These are phyloP conservation scores for Leptonema lineaticorne DNA, from an alignment of 1,140 invertebrate species.

Conservation along the genomic window DNA sequence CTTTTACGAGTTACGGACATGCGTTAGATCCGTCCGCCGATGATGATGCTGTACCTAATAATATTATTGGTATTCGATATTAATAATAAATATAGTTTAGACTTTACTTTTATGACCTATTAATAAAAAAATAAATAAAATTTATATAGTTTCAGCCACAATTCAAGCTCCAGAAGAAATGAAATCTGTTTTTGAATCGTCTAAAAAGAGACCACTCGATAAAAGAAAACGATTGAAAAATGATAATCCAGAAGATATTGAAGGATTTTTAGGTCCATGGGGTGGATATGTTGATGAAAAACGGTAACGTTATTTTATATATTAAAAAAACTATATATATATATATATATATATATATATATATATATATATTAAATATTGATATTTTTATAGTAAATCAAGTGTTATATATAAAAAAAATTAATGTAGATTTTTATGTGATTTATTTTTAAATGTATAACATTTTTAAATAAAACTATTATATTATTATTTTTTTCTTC, in stretches of 20 bases:
- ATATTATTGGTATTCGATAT: slow-evolving; percentile 73
- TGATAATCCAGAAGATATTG: slow-evolving; percentile 87
- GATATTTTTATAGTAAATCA: no score
- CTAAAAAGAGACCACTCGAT: slow-evolving; percentile 70
- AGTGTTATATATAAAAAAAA: no score
- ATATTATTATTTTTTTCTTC: slow-evolving; percentile 5
- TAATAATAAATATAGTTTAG: no score
- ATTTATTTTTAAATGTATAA: no score
- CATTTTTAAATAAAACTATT: neutral
- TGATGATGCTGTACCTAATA: slow-evolving; percentile 60
- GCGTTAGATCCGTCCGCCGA: slow-evolving; percentile 91
- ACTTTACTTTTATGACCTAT: no score
- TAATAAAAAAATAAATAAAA: no score
- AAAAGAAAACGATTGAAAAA: slow-evolving; percentile 92
- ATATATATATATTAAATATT: no score
- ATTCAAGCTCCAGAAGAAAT: slow-evolving; percentile 54
- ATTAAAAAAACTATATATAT: no score
- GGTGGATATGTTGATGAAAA: slow-evolving; percentile 91
- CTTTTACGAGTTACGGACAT: slow-evolving; percentile 94
- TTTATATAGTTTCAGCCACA: slow-evolving; percentile 53
- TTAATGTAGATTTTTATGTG: no score
- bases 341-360: no score
- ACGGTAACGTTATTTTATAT: slow-evolving; percentile 45
- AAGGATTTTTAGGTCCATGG: slow-evolving; percentile 97
- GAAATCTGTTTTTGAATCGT: slow-evolving; percentile 88